A percentile compares a stretch with the other conserved stretches of the same genome.
Conservation (phyloP, 2,113 vertebrate species). For the Tragelaphus strepsiceros region DNA sequence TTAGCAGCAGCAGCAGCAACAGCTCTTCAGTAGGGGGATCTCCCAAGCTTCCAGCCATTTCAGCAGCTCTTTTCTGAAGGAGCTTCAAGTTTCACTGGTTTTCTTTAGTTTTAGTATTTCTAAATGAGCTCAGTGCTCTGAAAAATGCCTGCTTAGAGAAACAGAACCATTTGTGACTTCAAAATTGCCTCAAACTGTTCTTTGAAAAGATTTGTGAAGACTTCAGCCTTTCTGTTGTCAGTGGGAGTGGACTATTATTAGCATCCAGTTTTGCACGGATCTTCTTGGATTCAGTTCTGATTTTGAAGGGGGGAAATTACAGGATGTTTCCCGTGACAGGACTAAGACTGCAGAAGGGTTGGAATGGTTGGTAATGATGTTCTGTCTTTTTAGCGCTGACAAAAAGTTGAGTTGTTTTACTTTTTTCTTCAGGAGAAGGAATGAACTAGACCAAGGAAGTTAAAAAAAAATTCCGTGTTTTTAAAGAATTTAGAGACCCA, state of each 20-base stretch:
- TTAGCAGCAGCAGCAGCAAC: too few species aligned
- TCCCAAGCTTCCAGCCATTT: background rate
- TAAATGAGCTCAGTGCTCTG: background rate
- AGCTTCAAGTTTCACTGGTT: background rate
- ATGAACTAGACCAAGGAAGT: background rate
- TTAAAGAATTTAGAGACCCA: background rate
- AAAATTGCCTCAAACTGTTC: constrained; percentile 39
- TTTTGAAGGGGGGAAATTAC: background rate
- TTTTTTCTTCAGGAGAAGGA: background rate
- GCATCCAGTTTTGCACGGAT: background rate
- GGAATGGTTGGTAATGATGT: background rate
- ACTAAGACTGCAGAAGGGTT: background rate
- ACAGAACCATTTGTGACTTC: constrained; percentile 37
- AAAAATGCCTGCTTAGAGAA: constrained; percentile 16
- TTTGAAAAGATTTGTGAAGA: constrained; percentile 37
- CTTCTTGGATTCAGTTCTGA: background rate
- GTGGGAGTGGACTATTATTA: constrained; percentile 39
- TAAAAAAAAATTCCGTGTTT: background rate
- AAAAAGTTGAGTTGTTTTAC: background rate
- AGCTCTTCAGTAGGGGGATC: background rate
- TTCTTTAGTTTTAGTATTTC: background rate
- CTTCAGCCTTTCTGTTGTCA: background rate
- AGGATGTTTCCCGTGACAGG: constrained; percentile 39
- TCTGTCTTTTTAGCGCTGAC: background rate
- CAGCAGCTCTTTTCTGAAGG: background rate